phyloP scores from a whole-genome alignment of 2,888 invertebrate genomes.

The Tethea ocularis region DNA sequence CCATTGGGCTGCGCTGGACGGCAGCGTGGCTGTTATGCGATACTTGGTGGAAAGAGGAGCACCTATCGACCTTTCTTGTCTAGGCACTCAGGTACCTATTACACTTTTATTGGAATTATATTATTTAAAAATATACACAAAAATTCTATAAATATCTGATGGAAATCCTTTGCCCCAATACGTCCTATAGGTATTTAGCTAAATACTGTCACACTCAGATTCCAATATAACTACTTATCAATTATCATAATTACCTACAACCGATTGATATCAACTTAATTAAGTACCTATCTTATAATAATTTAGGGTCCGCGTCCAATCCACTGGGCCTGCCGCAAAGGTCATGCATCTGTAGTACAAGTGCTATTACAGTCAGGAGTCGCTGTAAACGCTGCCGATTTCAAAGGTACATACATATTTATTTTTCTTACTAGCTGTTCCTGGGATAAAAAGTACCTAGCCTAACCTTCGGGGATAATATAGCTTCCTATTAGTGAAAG shows the following conservation, averaged over 20 bases:
- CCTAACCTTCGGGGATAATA: too few relatives aligned
- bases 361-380: constrained; percentile 91
- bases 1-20: constrained; percentile 96
- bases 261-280: background rate
- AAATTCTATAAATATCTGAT: too few relatives aligned
- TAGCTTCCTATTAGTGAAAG: too few relatives aligned
- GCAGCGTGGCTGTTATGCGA: constrained; percentile 94
- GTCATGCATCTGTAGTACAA: constrained; percentile 95
- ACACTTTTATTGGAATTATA: constrained; percentile 1
- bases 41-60: constrained; percentile 93
- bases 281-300: constrained; percentile 9
- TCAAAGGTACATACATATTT: constrained; percentile 85
- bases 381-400: constrained; percentile 94
- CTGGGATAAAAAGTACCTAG: too few relatives aligned
- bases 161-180: too few relatives aligned
- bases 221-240: too few relatives aligned
- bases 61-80: constrained; percentile 93
- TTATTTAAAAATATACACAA: background rate
- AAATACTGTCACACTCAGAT: too few relatives aligned
- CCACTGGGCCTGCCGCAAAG: constrained; percentile 97
- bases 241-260: background rate
- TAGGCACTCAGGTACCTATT: constrained; percentile 92
- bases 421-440: background rate
- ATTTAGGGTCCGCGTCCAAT: constrained; percentile 92
- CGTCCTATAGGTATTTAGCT: too few relatives aligned